Evolutionary conservation across 2,888 invertebrate genomes (phyloP).

Genomic region (Phalera bucephala): DNA sequence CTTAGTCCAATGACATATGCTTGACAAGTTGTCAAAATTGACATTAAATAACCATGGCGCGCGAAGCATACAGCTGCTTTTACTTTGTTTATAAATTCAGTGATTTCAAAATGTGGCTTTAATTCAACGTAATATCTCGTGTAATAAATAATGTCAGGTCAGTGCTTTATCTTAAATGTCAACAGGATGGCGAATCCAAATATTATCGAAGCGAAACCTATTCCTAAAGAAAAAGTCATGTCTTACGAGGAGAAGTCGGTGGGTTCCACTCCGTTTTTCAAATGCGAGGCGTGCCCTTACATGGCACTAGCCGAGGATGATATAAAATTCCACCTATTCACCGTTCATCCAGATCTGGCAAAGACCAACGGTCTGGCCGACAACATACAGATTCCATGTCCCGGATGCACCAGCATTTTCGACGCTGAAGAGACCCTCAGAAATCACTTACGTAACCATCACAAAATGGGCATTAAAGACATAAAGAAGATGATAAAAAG

Average conservation of each 20-base stretch:
- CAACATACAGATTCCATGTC: conserved; percentile 83
- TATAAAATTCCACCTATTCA: conserved; percentile 78
- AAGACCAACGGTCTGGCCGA: conserved; percentile 79
- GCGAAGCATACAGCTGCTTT: neutral
- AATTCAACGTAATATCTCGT: neutral
- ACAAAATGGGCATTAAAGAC: conserved; percentile 85
- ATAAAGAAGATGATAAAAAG: conserved; percentile 83
- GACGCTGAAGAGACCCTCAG: conserved; percentile 84
- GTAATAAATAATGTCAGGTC: conserved; percentile 40
- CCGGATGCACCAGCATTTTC: conserved; percentile 86
- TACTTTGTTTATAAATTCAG: neutral
- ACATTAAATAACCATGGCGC: conserved; percentile 5
- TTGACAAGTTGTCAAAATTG: too few species aligned
- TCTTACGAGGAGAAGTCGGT: conserved; percentile 76
- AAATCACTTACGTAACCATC: conserved; percentile 86
- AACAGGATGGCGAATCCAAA: conserved; percentile 39
- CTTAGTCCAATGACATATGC: too few species aligned
- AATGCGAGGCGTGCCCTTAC: conserved; percentile 81
- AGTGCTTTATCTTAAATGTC: conserved; percentile 50
- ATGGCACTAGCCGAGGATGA: conserved; percentile 80
- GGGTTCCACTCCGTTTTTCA: conserved; percentile 76
- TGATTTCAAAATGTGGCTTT: conserved; percentile 1
- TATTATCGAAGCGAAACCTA: conserved; percentile 27
- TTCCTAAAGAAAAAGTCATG: conserved; percentile 67
- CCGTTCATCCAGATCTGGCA: conserved; percentile 71